A percentile compares a stretch with the other conserved stretches of the same genome.
phyloP scores from a whole-genome alignment of 2,113 vertebrate species.

The Sorex araneus region DNA sequence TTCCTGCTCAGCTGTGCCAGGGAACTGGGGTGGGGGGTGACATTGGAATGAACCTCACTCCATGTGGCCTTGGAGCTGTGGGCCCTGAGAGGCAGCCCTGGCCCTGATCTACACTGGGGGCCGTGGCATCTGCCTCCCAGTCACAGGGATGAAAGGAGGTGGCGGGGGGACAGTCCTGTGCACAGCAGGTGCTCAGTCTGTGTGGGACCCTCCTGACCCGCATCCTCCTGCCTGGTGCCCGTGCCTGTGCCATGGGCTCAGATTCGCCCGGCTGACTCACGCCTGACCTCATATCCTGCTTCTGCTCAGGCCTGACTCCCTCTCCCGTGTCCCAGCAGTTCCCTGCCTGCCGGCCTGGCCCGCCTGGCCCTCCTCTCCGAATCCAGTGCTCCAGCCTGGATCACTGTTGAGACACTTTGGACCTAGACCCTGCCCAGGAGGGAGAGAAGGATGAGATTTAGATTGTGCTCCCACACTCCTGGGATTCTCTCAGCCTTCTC shows the following conservation, averaged over 20 bases:
- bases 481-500: too few species aligned
- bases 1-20: not conserved
- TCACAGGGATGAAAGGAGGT: not conserved
- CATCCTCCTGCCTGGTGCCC: not conserved
- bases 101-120: not conserved
- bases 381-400: not conserved
- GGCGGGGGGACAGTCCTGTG: not conserved
- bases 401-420: not conserved
- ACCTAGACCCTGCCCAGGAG: not conserved
- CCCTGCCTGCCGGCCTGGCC: not conserved
- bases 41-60: not conserved
- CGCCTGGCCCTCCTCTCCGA: not conserved
- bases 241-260: too few species aligned
- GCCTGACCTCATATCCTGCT: slow-evolving; percentile 40
- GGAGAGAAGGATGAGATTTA: not conserved
- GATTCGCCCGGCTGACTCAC: not conserved
- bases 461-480: not conserved
- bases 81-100: not conserved
- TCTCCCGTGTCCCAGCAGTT: not conserved
- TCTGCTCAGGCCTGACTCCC: not conserved
- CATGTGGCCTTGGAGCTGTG: not conserved
- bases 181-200: not conserved
- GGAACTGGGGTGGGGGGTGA: not conserved
- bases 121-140: not conserved
- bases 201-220: not conserved